phyloP scores from a whole-genome alignment of 1,140 invertebrate species.

The Galendromus occidentalis region DNA sequence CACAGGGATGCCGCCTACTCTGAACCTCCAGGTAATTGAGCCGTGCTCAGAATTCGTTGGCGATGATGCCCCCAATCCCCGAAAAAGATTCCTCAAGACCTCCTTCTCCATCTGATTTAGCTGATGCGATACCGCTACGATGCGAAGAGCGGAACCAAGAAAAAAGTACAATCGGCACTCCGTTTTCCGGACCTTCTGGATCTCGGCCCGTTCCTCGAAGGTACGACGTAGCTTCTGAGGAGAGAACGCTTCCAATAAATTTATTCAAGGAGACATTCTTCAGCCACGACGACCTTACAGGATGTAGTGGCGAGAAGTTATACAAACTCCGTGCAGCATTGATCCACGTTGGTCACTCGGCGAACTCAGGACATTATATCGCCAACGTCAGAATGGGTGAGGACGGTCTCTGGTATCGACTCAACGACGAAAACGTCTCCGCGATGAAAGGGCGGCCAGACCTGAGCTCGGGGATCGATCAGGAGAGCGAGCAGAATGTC shows the following conservation, averaged over 20 bases:
- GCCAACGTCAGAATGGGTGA: constrained; percentile 38
- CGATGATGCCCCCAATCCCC: no score
- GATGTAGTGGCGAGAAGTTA: constrained; percentile 19
- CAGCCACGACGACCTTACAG: background rate
- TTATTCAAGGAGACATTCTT: no score
- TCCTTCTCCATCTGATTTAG: background rate
- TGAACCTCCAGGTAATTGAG: constrained; percentile 37
- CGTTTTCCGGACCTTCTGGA: constrained; percentile 46
- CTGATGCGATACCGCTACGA: constrained; percentile 46
- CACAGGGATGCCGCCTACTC: constrained; percentile 40
- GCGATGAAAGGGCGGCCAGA: constrained; percentile 32
- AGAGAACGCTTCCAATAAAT: background rate
- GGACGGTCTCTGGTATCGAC: constrained; percentile 29
- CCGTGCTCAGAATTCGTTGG: no score
- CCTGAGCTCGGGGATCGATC: background rate
- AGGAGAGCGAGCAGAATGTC: no score
- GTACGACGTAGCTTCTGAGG: background rate
- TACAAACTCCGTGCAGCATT: constrained; percentile 44
- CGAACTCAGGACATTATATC: constrained; percentile 49
- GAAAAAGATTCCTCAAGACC: no score
- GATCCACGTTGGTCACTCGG: constrained; percentile 43
- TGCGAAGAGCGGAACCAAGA: constrained; percentile 41
- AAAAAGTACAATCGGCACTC: constrained; percentile 44
- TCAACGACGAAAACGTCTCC: constrained; percentile 46
- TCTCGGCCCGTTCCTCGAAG: constrained; percentile 30